These are phyloP conservation scores for Drosophila atroscutellata DNA, from an alignment of 2,888 invertebrate genomes.

Conservation along the genomic window DNA sequence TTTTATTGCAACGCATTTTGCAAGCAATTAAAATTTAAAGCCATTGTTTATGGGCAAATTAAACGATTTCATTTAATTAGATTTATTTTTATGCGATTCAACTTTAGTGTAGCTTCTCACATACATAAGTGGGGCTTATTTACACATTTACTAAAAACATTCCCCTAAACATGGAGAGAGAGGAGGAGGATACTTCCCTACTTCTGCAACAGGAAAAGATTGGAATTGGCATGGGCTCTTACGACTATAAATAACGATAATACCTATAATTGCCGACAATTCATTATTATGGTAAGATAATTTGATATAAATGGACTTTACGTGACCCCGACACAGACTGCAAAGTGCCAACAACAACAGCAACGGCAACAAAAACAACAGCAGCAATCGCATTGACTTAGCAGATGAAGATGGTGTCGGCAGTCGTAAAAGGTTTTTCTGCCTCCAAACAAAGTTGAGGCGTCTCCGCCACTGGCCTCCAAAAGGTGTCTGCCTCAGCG, in stretches of 20 bases:
- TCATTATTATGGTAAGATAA: slow-evolving; percentile 85
- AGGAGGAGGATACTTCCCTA: not conserved
- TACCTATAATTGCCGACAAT: slow-evolving; percentile 85
- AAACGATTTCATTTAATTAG: slow-evolving; percentile 77
- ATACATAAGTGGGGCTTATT: slow-evolving; percentile 56
- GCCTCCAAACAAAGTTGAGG: slow-evolving; percentile 18
- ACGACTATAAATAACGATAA: slow-evolving; percentile 85
- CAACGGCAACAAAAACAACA: slow-evolving; percentile 22
- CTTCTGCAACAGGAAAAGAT: slow-evolving; percentile 31
- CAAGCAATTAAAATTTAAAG: slow-evolving; percentile 64
- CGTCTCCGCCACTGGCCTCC: slow-evolving; percentile 17
- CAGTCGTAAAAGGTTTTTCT: slow-evolving; percentile 56
- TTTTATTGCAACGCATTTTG: slow-evolving; percentile 39
- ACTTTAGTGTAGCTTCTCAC: slow-evolving; percentile 38
- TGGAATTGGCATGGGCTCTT: slow-evolving; percentile 64
- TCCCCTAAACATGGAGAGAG: not conserved
- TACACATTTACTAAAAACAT: slow-evolving; percentile 49
- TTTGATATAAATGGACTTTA: slow-evolving; percentile 84
- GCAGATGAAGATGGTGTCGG: slow-evolving; percentile 62
- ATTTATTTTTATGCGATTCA: slow-evolving; percentile 72
- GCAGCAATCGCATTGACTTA: slow-evolving; percentile 20
- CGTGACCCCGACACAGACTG: slow-evolving; percentile 82
- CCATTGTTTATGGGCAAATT: slow-evolving; percentile 63
- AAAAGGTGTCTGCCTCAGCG: slow-evolving; percentile 31
- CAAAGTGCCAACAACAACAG: slow-evolving; percentile 45